Evolutionary conservation across 1,140 invertebrate species (phyloP).

Genomic region (Cyphomyrmex costatus): DNA sequence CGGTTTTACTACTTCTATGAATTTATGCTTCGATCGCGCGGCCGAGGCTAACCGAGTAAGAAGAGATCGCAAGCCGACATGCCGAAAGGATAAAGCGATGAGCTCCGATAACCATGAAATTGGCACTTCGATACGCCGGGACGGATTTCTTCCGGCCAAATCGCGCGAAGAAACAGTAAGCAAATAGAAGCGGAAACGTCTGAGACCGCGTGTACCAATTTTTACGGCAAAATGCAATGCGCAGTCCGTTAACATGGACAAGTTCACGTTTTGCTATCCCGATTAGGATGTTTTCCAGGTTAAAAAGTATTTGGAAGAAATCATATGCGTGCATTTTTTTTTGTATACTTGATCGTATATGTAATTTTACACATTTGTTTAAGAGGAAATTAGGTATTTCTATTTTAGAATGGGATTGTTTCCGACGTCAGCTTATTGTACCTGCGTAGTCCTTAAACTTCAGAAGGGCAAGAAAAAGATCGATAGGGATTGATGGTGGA

Average conservation of each 20-base stretch:
- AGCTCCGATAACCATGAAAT: constrained; percentile 72
- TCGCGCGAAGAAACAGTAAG: constrained; percentile 46
- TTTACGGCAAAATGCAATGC: not conserved
- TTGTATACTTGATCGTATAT: not conserved
- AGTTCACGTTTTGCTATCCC: not conserved
- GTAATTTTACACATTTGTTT: not conserved
- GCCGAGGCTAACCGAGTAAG: not conserved
- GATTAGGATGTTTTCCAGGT: not conserved
- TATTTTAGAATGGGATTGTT: constrained; percentile 3
- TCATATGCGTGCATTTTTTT: not conserved
- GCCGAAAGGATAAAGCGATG: constrained; percentile 65
- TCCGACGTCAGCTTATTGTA: constrained; percentile 1
- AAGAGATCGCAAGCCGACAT: constrained; percentile 54
- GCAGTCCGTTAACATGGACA: not conserved
- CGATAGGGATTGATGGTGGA: constrained; percentile 36
- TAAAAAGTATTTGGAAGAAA: not conserved
- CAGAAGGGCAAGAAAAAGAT: constrained; percentile 24
- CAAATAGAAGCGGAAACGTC: constrained; percentile 55
- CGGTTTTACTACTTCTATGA: constrained; percentile 52
- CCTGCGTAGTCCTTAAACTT: constrained; percentile 25
- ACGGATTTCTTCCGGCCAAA: constrained; percentile 36
- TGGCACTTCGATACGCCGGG: constrained; percentile 61
- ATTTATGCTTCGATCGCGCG: constrained; percentile 51
- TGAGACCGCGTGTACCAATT: not conserved
- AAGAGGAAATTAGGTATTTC: not conserved